Percentiles rank a stretch among this genome's conserved stretches.
Conservation (phyloP, 2,113 vertebrate species). For the Scomber scombrus region DNA sequence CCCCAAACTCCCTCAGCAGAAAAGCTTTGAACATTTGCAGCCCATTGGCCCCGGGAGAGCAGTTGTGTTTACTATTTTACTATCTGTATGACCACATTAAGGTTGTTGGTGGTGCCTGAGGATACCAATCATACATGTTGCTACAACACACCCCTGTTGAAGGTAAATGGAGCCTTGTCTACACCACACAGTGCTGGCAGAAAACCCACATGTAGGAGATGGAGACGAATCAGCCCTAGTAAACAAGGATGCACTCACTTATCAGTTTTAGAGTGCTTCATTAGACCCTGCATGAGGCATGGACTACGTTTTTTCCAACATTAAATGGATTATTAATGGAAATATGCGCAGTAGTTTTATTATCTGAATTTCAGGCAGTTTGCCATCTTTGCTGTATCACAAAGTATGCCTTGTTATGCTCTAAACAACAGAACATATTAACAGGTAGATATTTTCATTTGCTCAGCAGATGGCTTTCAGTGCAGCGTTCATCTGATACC, state of each 20-base stretch:
- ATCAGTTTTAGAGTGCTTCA: constrained; percentile 72
- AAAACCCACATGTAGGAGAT: constrained; percentile 17
- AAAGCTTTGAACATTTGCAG: constrained; percentile 69
- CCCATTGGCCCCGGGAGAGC: constrained; percentile 55
- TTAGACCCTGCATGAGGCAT: constrained; percentile 49
- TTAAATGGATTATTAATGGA: too few relatives aligned
- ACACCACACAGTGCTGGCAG: constrained; percentile 1
- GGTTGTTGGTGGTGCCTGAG: constrained; percentile 66
- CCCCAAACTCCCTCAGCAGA: not conserved
- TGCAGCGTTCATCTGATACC: constrained; percentile 61
- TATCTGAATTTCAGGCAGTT: constrained; percentile 38
- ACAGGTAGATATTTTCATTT: constrained; percentile 62
- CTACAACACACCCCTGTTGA: constrained; percentile 58
- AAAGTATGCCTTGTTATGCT: constrained; percentile 38
- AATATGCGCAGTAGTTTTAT: constrained; percentile 16
- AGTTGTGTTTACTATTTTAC: constrained; percentile 71
- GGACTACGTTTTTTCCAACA: constrained; percentile 49
- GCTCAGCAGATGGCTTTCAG: constrained; percentile 43
- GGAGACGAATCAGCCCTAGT: constrained; percentile 31
- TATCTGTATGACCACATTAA: constrained; percentile 67
- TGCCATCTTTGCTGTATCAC: constrained; percentile 37
- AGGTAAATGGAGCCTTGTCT: constrained; percentile 60
- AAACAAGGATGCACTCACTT: constrained; percentile 63
- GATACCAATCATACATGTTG: constrained; percentile 73
- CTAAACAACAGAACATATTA: constrained; percentile 64